Evolutionary conservation across 2,113 vertebrate species (phyloP).

Genomic region (Nicator chloris): DNA sequence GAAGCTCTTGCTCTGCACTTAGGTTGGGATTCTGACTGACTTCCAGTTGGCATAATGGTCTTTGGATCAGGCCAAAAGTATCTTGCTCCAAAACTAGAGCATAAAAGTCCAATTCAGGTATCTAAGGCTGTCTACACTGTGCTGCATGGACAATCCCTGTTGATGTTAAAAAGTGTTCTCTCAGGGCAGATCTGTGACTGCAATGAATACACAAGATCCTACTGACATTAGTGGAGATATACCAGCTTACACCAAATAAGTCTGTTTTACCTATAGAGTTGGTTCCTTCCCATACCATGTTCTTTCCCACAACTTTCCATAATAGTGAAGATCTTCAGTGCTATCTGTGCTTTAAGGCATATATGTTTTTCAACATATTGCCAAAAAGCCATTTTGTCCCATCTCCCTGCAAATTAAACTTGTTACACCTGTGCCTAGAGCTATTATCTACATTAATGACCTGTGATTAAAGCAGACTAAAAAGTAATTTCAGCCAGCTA

Average conservation of each 20-base stretch:
- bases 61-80: not conserved
- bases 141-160: not conserved
- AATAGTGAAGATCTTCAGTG: not conserved
- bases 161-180: not conserved
- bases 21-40: not conserved
- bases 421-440: not conserved
- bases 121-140: not conserved
- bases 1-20: not conserved
- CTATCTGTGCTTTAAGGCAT: not conserved
- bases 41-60: not conserved
- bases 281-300: not conserved
- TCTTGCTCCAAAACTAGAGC: not conserved
- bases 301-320: not conserved
- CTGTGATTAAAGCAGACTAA: not conserved
- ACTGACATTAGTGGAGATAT: not conserved
- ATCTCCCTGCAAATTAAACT: conserved; percentile 3
- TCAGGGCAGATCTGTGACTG: not conserved
- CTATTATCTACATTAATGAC: conserved; percentile 26
- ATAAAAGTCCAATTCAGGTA: not conserved
- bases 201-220: not conserved
- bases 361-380: not conserved
- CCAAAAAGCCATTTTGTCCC: not conserved
- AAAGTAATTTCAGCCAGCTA: not conserved
- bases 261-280: not conserved
- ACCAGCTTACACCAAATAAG: not conserved